Evolutionary conservation across 2,888 invertebrate genomes (phyloP).

Genomic region (Nephrotoma appendiculata): DNA sequence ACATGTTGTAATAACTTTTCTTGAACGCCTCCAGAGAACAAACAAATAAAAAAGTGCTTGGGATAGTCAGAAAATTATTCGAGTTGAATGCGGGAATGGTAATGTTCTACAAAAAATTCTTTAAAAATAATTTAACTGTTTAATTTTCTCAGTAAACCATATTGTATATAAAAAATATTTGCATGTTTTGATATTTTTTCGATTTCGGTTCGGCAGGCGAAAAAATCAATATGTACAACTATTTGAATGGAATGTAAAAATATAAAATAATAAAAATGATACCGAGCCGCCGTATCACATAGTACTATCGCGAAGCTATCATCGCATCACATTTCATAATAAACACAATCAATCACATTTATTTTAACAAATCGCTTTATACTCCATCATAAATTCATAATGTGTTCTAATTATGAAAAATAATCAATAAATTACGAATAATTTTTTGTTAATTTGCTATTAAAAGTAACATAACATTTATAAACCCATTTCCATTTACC

Average conservation of each 20-base stretch:
- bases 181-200: no score
- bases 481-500: not conserved
- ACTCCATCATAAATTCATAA: not conserved
- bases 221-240: not conserved
- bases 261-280: not conserved
- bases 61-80: not conserved
- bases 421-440: not conserved
- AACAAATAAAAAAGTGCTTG: not conserved
- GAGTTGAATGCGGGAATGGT: not conserved
- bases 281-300: not conserved
- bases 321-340: not conserved
- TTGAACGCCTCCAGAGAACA: not conserved
- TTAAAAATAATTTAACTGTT: no score
- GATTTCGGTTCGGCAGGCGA: not conserved
- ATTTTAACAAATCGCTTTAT: not conserved
- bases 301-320: not conserved
- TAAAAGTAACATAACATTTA: not conserved
- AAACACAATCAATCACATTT: not conserved
- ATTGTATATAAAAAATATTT: no score
- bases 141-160: no score
- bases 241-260: not conserved
- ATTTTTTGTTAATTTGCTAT: not conserved
- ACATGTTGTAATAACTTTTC: not conserved
- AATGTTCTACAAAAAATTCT: not conserved
- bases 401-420: not conserved